Conservation (phyloP, 1,140 invertebrate species). For the Drosophila saltans region DNA sequence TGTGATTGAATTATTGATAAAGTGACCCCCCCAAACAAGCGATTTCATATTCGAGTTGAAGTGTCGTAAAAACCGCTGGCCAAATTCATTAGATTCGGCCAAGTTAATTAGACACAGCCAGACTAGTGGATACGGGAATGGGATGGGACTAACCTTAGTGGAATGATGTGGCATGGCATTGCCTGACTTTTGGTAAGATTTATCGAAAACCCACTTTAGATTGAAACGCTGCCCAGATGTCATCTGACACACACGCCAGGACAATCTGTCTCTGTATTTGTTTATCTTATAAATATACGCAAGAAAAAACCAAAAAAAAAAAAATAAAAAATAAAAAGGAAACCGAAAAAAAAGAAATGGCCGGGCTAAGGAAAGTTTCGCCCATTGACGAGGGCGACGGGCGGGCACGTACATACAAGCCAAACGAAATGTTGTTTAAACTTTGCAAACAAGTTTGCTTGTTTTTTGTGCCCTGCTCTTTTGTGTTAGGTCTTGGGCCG, state of each 20-base stretch:
- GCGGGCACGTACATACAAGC: slow-evolving; percentile 62
- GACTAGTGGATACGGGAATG: neutral
- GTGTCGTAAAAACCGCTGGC: slow-evolving; percentile 69
- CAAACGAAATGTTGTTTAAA: slow-evolving; percentile 78
- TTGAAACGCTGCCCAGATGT: slow-evolving; percentile 66
- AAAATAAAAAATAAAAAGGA: slow-evolving; percentile 11
- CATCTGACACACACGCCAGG: slow-evolving; percentile 64
- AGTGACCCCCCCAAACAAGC: slow-evolving; percentile 57
- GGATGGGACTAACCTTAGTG: neutral
- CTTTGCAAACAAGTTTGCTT: slow-evolving; percentile 80
- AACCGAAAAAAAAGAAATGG: slow-evolving; percentile 36
- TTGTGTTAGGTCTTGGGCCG: slow-evolving; percentile 46
- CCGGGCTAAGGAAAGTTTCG: slow-evolving; percentile 3
- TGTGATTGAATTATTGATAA: slow-evolving; percentile 82
- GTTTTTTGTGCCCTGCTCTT: slow-evolving; percentile 50
- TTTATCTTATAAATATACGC: slow-evolving; percentile 76
- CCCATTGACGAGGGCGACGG: slow-evolving; percentile 9
- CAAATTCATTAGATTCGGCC: slow-evolving; percentile 67
- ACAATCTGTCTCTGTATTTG: slow-evolving; percentile 77
- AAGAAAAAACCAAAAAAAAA: slow-evolving; percentile 43
- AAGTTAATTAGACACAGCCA: slow-evolving; percentile 59
- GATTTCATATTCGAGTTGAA: slow-evolving; percentile 59
- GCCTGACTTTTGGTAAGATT: slow-evolving; percentile 33
- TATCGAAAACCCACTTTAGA: slow-evolving; percentile 73
- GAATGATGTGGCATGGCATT: too few species aligned